phyloP scores from a whole-genome alignment of 2,113 vertebrate genomes.

The Panthera uncia region DNA sequence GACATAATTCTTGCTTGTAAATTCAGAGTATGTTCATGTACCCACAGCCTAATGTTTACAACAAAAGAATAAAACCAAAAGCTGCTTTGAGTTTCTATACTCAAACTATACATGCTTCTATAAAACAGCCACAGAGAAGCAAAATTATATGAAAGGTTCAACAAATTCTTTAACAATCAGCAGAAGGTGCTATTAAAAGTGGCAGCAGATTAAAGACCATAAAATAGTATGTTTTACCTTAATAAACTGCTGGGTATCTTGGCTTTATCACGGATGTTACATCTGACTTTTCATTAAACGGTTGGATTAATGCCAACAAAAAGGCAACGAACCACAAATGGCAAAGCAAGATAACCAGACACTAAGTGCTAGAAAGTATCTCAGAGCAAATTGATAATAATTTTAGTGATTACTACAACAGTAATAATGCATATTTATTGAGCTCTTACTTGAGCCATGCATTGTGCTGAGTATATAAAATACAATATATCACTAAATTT shows the following conservation, averaged over 20 bases:
- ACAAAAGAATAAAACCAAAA: slow-evolving; percentile 4
- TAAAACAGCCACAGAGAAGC: slow-evolving; percentile 25
- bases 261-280: slow-evolving; percentile 53
- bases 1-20: slow-evolving; percentile 7
- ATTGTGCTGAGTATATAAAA: background rate
- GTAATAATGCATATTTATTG: background rate
- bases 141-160: slow-evolving; percentile 28
- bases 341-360: slow-evolving; percentile 67
- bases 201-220: slow-evolving; percentile 16
- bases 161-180: slow-evolving; percentile 33
- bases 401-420: background rate
- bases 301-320: slow-evolving; percentile 26
- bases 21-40: background rate
- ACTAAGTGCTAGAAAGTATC: slow-evolving; percentile 39
- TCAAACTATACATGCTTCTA: slow-evolving; percentile 17
- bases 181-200: background rate
- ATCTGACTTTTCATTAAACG: slow-evolving; percentile 59
- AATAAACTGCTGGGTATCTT: slow-evolving; percentile 46
- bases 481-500: background rate
- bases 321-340: slow-evolving; percentile 54
- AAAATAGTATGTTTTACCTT: slow-evolving; percentile 36
- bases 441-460: slow-evolving; percentile 14
- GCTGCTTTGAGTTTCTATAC: background rate
- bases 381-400: slow-evolving; percentile 26
- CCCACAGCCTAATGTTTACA: background rate